phyloP scores from a whole-genome alignment of 2,888 invertebrate species.

The Meganola albula region DNA sequence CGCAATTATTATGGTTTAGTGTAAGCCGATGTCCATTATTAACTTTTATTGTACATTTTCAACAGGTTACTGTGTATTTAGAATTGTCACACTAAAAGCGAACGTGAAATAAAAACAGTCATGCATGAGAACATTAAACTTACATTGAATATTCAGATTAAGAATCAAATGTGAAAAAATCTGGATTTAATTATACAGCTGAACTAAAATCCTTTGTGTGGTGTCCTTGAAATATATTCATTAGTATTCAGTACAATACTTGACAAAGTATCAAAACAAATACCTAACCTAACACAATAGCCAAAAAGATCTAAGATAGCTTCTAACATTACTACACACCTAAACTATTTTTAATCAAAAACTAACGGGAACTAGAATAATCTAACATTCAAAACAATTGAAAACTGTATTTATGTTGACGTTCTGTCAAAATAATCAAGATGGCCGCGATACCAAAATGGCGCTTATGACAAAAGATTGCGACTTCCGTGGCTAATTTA shows the following conservation, averaged over 20 bases:
- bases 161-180: too few relatives aligned
- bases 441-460: constrained; percentile 17
- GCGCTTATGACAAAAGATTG: constrained; percentile 26
- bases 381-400: constrained; percentile 26
- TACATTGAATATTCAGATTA: too few relatives aligned
- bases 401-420: constrained; percentile 22
- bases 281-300: constrained; percentile 18
- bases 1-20: too few relatives aligned
- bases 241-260: constrained; percentile 13
- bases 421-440: constrained; percentile 21
- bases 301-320: constrained; percentile 15
- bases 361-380: constrained; percentile 29
- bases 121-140: too few relatives aligned
- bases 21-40: too few relatives aligned
- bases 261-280: constrained; percentile 11
- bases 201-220: too few relatives aligned
- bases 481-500: constrained; percentile 2
- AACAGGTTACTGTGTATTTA: too few relatives aligned
- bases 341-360: constrained; percentile 24
- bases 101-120: too few relatives aligned
- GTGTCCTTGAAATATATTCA: too few relatives aligned
- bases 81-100: too few relatives aligned
- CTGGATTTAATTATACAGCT: too few relatives aligned
- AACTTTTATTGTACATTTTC: too few relatives aligned
- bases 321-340: constrained; percentile 15